phyloP scores from a whole-genome alignment of 1,140 invertebrate genomes.

The Octopus sinensis region DNA sequence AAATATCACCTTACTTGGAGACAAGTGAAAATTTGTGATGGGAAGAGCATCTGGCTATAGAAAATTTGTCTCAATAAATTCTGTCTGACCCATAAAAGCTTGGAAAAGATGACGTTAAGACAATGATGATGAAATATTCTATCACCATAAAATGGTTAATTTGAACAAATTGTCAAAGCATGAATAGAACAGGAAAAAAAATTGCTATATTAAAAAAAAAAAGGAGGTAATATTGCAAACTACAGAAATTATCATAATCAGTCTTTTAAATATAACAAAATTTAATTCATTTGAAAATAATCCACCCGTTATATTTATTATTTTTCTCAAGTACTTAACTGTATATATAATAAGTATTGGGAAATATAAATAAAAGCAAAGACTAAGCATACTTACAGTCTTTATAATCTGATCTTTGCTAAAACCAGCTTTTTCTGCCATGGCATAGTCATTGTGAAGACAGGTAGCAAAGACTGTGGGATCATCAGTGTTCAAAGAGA shows the following conservation, averaged over 20 bases:
- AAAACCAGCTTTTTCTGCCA: conserved; percentile 59
- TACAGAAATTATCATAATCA: too few species aligned
- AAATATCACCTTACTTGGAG: too few species aligned
- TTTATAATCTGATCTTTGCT: conserved; percentile 58
- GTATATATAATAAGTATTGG: too few species aligned
- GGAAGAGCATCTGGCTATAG: too few species aligned
- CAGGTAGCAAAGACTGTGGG: conserved; percentile 61
- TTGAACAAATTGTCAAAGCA: background rate
- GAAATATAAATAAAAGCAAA: too few species aligned
- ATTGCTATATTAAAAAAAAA: too few species aligned
- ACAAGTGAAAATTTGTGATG: too few species aligned
- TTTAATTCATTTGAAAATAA: background rate
- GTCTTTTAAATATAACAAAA: too few species aligned
- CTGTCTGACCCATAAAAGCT: too few species aligned
- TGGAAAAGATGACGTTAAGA: too few species aligned
- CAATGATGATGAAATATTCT: background rate
- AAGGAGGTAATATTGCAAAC: too few species aligned
- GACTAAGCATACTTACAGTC: conserved; percentile 54
- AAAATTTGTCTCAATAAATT: too few species aligned
- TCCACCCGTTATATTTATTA: background rate
- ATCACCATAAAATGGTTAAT: background rate
- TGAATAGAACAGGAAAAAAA: background rate
- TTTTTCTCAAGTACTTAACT: background rate
- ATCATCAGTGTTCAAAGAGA: conserved; percentile 67
- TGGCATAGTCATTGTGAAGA: conserved; percentile 60